Evolutionary conservation across 2,888 invertebrate species (phyloP).

Genomic region (Rhimphoctona megacephalus): DNA sequence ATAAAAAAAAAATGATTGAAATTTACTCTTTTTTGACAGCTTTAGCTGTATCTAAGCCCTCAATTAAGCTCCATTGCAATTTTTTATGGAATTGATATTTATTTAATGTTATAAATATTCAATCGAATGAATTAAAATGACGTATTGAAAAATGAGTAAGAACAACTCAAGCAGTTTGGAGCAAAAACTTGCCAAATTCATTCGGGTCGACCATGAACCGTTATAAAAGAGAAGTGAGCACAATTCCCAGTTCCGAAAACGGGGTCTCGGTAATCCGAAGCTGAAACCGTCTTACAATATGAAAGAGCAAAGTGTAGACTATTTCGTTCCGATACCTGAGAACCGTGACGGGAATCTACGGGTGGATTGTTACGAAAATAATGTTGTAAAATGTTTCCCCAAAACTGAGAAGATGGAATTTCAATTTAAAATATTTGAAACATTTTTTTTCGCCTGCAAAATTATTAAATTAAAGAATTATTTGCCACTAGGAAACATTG

Average conservation of each 20-base stretch:
- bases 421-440: neutral
- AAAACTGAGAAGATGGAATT: neutral
- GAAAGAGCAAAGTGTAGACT: neutral
- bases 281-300: neutral
- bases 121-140: neutral
- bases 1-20: neutral
- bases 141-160: neutral
- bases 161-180: neutral
- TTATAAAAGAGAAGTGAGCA: neutral
- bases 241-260: neutral
- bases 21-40: too few species aligned
- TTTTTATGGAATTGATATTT: neutral
- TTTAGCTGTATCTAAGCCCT: too few species aligned
- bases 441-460: neutral
- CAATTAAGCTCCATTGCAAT: too few species aligned
- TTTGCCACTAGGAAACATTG: neutral
- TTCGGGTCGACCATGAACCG: neutral
- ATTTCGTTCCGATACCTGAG: conserved; percentile 1
- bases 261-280: neutral
- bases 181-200: neutral
- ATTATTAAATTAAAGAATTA: neutral
- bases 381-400: neutral
- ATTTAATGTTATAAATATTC: neutral
- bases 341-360: neutral
- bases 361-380: neutral